Percentiles rank a stretch among this genome's conserved stretches.
Evolutionary conservation across 1,140 invertebrate genomes (phyloP).

Genomic region (Linepithema humile): DNA sequence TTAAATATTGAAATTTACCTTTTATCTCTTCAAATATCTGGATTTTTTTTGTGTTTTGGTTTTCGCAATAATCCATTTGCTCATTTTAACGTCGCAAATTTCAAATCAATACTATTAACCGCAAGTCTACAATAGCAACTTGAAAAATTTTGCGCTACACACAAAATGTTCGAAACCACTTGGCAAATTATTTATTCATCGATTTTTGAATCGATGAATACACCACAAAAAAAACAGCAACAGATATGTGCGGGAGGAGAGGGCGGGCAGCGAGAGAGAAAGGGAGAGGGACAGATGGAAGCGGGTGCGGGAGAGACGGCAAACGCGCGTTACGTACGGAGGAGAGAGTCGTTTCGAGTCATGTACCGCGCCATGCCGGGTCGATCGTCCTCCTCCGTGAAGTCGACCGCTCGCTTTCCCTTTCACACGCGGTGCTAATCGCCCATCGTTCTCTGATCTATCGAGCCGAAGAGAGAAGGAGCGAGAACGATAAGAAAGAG

Average conservation of each 20-base stretch:
- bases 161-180: background rate
- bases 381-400: conserved; percentile 81
- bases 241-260: conserved; percentile 59
- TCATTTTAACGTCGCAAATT: background rate
- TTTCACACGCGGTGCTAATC: conserved; percentile 83
- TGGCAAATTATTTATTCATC: conserved; percentile 1
- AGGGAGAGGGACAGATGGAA: conserved; percentile 63
- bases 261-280: conserved; percentile 58
- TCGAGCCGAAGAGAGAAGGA: conserved; percentile 63
- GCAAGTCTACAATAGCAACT: background rate
- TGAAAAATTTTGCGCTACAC: no score
- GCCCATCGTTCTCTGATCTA: conserved; percentile 82
- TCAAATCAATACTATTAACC: background rate
- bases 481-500: conserved; percentile 29
- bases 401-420: conserved; percentile 82
- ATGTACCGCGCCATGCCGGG: conserved; percentile 69
- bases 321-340: conserved; percentile 72
- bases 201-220: conserved; percentile 12
- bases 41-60: background rate
- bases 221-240: background rate
- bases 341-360: conserved; percentile 78
- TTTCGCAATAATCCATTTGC: background rate
- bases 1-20: background rate
- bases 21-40: background rate
- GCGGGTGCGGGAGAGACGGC: conserved; percentile 59